Base-by-base conservation (phyloP, 2,888 invertebrate species). In the Odontothrips loti region DNA sequence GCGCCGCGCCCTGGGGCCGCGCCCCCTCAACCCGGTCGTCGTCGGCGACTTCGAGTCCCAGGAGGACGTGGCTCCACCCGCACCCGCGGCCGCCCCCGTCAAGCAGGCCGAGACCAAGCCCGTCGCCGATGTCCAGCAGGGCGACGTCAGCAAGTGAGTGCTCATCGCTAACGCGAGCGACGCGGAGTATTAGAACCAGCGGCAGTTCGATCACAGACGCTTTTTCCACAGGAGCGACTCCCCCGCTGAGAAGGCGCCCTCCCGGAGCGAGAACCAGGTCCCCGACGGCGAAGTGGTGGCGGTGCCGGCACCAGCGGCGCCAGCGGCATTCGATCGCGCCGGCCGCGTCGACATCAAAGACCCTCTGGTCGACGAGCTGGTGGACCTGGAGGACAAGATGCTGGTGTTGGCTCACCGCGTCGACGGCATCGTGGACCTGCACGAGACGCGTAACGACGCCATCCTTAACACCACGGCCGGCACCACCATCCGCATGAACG, bases 401-500 rank as follows among this genome's bases (percentile, higher is more conserved):
- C 68, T 75, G 23, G 68, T 75, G 68, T 10, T 23, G 11, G 68
- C 68, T 11, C 68, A 75, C 68, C 27, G 27, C 68, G 68, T 75
- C 68, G 68, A 75, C 11, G 27, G 27, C 68, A 9, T 75, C 23
- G 68, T 27, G 23, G 27, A 27, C 68, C 23, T 27, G 68, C 23
- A 27, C 68, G 68, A 75, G 11, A 27, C 27, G 11, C 68, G 68
- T 27, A 75, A 75, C 68, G 68, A 75, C 68, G 23, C n/a, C 23
- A 75, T 27, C 23, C 23, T 75, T 27, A 11, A 27, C 11, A 75
- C 23, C 23, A 8, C 23, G 11, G 68, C 68, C 68, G 68, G 68
- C 68, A 27, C 89, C 75, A 87, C 89, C 29, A 89, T 91, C 80
- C 86, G 91, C 81, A 88, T 92, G 83, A 91, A 91, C 85, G 88